A percentile compares a stretch with the other conserved stretches of the same genome.
Evolutionary conservation across 2,113 vertebrate genomes (phyloP).

Genomic region (Oncorhynchus nerka): DNA sequence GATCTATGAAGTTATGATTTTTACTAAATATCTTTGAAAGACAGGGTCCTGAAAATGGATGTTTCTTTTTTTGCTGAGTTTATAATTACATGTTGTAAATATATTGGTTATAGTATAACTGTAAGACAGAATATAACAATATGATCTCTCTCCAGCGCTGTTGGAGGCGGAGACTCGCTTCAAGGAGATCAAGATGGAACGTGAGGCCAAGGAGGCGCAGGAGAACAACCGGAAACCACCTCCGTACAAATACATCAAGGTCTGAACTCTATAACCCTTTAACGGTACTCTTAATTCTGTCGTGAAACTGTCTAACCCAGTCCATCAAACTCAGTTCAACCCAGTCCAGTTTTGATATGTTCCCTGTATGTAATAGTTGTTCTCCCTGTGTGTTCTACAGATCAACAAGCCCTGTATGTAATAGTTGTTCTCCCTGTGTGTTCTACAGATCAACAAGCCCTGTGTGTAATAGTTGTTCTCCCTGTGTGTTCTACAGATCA

Average conservation of each 20-base stretch:
- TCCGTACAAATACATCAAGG: constrained; percentile 96
- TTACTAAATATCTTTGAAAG: too few relatives aligned
- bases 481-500: constrained; percentile 79
- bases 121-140: neutral
- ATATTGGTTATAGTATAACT: too few relatives aligned
- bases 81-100: too few relatives aligned
- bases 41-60: too few relatives aligned
- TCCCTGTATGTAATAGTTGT: too few relatives aligned
- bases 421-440: too few relatives aligned
- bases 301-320: neutral
- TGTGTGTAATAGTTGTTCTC: too few relatives aligned
- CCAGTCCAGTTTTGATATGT: neutral
- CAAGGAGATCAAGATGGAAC: constrained; percentile 86
- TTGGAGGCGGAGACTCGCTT: constrained; percentile 91
- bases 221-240: constrained; percentile 93
- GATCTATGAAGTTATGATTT: too few relatives aligned
- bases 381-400: constrained; percentile 59
- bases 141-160: constrained; percentile 75
- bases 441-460: constrained; percentile 88
- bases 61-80: too few relatives aligned
- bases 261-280: constrained; percentile 40
- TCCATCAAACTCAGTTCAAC: too few relatives aligned
- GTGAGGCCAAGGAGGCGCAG: constrained; percentile 91
- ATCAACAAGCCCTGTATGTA: constrained; percentile 91
- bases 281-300: neutral